Conservation (phyloP, 2,888 invertebrate genomes). For the Iphiclides podalirius region DNA sequence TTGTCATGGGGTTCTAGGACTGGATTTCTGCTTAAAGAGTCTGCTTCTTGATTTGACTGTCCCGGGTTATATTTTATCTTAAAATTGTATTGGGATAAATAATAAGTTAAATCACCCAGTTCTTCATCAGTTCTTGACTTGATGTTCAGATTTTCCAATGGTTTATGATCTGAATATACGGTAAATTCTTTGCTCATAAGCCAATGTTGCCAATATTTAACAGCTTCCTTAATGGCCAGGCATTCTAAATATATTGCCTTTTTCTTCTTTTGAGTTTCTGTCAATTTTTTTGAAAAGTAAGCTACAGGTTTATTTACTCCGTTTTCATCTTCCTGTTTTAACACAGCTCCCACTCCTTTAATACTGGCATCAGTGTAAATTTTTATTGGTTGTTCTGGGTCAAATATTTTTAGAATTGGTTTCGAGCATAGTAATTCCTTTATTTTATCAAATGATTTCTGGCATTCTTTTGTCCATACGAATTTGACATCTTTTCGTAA, state of each 20-base stretch:
- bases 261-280: constrained; percentile 26
- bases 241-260: constrained; percentile 29
- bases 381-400: constrained; percentile 17
- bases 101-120: constrained; percentile 25
- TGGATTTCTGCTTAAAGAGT: constrained; percentile 30
- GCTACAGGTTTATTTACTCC: constrained; percentile 19
- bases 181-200: constrained; percentile 28
- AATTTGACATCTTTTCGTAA: constrained; percentile 10
- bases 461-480: constrained; percentile 17
- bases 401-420: constrained; percentile 24
- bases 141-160: constrained; percentile 27
- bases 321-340: constrained; percentile 26
- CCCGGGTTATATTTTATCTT: constrained; percentile 30
- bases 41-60: constrained; percentile 29
- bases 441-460: constrained; percentile 23
- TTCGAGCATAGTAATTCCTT: constrained; percentile 24
- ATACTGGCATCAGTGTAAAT: constrained; percentile 23
- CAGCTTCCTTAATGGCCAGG: constrained; percentile 29
- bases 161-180: constrained; percentile 28
- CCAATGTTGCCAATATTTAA: constrained; percentile 31
- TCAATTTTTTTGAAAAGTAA: constrained; percentile 21
- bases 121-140: constrained; percentile 25
- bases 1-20: constrained; percentile 28
- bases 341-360: constrained; percentile 18
- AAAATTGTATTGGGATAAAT: constrained; percentile 30